Evolutionary conservation across 2,888 invertebrate genomes (phyloP), one percentile per base, ranked within the genome.

Genomic region (Eupeodes latifasciatus): DNA sequence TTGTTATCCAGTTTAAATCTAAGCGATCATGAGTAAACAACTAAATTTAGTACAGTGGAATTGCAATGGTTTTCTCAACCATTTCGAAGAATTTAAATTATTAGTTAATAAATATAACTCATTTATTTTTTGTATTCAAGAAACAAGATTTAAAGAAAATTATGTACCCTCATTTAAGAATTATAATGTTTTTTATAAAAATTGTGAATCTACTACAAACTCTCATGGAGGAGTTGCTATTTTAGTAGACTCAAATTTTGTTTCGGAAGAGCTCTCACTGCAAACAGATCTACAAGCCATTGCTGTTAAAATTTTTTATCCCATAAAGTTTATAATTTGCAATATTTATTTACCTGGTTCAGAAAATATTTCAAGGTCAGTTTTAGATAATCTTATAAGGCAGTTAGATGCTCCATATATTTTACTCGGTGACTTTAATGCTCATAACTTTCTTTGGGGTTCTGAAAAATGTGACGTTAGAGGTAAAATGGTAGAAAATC

Each of bases 151-250:
- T 47, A 66, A 66, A 12, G 19, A 47, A 27, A 27, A 66, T n/a
- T 51, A 66, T 49, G 6, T 14, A 34, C 66, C 66, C 1, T 9
- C 12, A 34, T 47, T 66, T 66, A 66, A 66, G n/a, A 66, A 66
- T 51, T 66, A 16, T 51, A 66, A 66, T 27, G 34, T 49, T 49
- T 66, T 27, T 47, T 47, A 66, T 66, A 66, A 66, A 66, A 47
- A 47, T 27, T 66, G 44, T 66, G 9, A 66, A 3, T 66, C 64
- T 47, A 27, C 11, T 47, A 66, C 64, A 1, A 66, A 49, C 49
- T 66, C 66, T 2, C 49, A 66, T 27, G 66, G 66, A 27, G 66
- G 66, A 9, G 66, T 51, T 49, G 66, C 66, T 11, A 49, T 12
- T 49, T 66, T 66, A 51, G 66, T 66, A 34, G 27, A 47, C n/a